These are phyloP conservation scores for Gymnocheta viridis DNA, from an alignment of 2,888 invertebrate genomes.

Conservation along the genomic window DNA sequence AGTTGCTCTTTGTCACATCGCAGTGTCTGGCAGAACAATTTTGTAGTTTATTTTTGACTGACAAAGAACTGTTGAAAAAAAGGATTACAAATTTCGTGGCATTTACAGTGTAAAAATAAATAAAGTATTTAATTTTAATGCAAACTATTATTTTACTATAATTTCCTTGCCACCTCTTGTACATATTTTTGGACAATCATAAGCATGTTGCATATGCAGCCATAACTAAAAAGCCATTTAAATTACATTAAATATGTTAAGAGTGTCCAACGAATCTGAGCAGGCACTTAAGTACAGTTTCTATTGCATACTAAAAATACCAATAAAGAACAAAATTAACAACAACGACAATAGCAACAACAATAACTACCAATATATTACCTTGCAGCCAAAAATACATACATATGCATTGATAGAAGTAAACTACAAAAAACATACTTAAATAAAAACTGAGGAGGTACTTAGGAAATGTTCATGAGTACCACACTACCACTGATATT, in stretches of 20 bases:
- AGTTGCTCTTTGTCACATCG: no score
- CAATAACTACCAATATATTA: conserved; percentile 31
- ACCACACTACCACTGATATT: not conserved
- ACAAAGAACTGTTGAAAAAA: no score
- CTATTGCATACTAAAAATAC: conserved; percentile 43
- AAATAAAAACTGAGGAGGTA: conserved; percentile 50
- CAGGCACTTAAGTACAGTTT: conserved; percentile 65
- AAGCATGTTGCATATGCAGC: conserved; percentile 27
- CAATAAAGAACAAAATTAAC: conserved; percentile 38
- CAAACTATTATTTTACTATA: not conserved
- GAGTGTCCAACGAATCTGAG: conserved; percentile 68
- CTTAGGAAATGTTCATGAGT: conserved; percentile 44
- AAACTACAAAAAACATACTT: not conserved
- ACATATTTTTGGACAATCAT: conserved; percentile 9
- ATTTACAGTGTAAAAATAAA: no score
- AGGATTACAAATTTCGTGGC: no score
- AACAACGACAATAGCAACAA: conserved; percentile 1
- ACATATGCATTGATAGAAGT: not conserved
- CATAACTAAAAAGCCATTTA: conserved; percentile 67
- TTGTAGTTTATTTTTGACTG: no score
- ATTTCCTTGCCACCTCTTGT: not conserved
- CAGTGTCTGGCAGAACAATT: no score
- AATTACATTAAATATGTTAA: conserved; percentile 70
- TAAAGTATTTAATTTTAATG: conserved; percentile 29
- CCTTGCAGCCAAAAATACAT: conserved; percentile 20